A percentile compares a stretch with the other conserved stretches of the same genome.
These are phyloP conservation scores for Pseudochirops corinnae DNA, from an alignment of 2,797 vertebrate genomes.

Conservation along the genomic window DNA sequence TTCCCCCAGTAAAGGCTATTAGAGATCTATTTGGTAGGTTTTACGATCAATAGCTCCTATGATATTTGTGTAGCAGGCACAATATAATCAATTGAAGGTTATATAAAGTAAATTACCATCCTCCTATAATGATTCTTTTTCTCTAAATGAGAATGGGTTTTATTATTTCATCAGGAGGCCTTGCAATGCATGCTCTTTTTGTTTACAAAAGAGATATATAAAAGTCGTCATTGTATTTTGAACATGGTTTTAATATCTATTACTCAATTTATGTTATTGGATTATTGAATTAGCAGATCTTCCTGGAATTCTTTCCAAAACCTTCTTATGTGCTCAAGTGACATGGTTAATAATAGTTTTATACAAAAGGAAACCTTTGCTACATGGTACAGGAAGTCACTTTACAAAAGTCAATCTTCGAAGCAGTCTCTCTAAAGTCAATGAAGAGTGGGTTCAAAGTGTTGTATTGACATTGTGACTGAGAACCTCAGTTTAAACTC, in stretches of 20 bases:
- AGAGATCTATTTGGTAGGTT: slow-evolving; percentile 93
- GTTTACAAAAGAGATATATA: slow-evolving; percentile 75
- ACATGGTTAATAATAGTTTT: slow-evolving; percentile 77
- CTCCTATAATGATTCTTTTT: slow-evolving; percentile 92
- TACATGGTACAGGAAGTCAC: slow-evolving; percentile 65
- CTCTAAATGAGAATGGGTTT: slow-evolving; percentile 90
- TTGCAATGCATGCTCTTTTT: slow-evolving; percentile 74
- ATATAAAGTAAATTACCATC: slow-evolving; percentile 94
- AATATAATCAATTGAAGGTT: slow-evolving; percentile 94
- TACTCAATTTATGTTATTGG: slow-evolving; percentile 84
- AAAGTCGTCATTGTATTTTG: slow-evolving; percentile 81
- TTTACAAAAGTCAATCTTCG: slow-evolving; percentile 76
- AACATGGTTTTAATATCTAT: slow-evolving; percentile 82
- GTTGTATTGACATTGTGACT: slow-evolving; percentile 66
- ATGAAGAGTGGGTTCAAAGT: slow-evolving; percentile 76
- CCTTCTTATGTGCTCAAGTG: slow-evolving; percentile 77
- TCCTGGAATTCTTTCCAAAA: slow-evolving; percentile 80
- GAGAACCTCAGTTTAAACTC: slow-evolving; percentile 51
- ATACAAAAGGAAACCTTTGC: slow-evolving; percentile 53
- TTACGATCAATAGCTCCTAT: slow-evolving; percentile 94
- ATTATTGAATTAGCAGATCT: slow-evolving; percentile 84
- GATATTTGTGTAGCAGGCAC: slow-evolving; percentile 93
- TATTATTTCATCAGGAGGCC: slow-evolving; percentile 91
- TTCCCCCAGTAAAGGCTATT: slow-evolving; percentile 91
- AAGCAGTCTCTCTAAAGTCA: slow-evolving; percentile 77